Evolutionary conservation across 2,797 vertebrate genomes (phyloP).

Genomic region (Bradypodion ventrale): DNA sequence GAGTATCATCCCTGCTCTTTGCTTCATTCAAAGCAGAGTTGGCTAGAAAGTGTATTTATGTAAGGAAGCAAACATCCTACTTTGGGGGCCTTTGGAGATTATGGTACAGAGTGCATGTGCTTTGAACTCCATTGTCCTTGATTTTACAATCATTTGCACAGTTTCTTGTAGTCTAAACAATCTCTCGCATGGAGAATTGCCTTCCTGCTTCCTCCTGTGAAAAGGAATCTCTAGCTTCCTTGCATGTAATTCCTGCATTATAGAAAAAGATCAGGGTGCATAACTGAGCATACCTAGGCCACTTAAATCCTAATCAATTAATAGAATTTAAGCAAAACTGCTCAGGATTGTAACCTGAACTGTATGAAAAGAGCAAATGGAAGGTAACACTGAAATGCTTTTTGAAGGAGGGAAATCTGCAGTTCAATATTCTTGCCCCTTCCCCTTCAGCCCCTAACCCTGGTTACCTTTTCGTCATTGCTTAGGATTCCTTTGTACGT

Average conservation of each 20-base stretch:
- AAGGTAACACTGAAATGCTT: not conserved
- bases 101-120: not conserved
- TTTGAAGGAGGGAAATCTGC: not conserved
- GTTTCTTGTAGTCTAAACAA: not conserved
- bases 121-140: not conserved
- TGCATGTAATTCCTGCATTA: not conserved
- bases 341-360: not conserved
- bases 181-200: not conserved
- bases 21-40: not conserved
- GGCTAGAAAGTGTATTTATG: not conserved
- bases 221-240: not conserved
- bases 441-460: not conserved
- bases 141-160: not conserved
- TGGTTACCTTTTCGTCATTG: conserved; percentile 80
- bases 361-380: not conserved
- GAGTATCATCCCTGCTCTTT: not conserved
- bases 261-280: not conserved
- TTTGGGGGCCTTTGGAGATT: not conserved
- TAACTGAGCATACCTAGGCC: not conserved
- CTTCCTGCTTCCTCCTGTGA: not conserved
- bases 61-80: not conserved
- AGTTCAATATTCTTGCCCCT: not conserved
- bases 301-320: not conserved
- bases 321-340: not conserved
- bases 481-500: conserved; percentile 77